Conservation (phyloP, 2,113 vertebrate genomes). For the Saccopteryx leptura region DNA sequence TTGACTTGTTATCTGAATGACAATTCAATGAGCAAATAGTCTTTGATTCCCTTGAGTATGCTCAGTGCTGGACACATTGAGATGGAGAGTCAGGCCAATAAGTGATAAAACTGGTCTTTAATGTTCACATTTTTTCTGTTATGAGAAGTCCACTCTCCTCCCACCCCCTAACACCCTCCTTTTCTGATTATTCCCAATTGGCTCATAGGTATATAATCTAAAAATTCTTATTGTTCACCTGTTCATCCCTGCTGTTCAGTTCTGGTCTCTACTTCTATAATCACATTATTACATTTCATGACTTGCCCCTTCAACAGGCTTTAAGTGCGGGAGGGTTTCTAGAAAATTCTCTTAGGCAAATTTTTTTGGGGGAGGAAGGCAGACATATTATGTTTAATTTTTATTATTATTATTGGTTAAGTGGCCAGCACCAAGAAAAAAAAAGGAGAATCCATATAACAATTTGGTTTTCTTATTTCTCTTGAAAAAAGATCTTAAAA, state of each 20-base stretch:
- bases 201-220: neutral
- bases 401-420: neutral
- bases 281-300: neutral
- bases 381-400: neutral
- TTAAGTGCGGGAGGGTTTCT: neutral
- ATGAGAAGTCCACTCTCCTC: neutral
- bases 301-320: neutral
- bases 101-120: neutral
- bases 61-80: neutral
- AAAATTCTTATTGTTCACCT: neutral
- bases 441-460: neutral
- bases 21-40: neutral
- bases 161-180: no score
- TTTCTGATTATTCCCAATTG: neutral
- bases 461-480: slow-evolving; percentile 24
- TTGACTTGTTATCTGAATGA: neutral
- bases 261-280: neutral
- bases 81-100: neutral
- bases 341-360: slow-evolving; percentile 11
- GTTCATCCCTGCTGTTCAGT: neutral
- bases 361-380: neutral
- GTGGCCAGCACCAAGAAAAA: neutral
- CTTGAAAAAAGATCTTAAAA: slow-evolving; percentile 41
- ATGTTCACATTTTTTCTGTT: neutral
- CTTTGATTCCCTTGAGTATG: neutral